Percentiles rank a stretch among this genome's conserved stretches.
These are phyloP conservation scores for Cenopis cana DNA, from an alignment of 2,888 invertebrate species.

Conservation along the genomic window DNA sequence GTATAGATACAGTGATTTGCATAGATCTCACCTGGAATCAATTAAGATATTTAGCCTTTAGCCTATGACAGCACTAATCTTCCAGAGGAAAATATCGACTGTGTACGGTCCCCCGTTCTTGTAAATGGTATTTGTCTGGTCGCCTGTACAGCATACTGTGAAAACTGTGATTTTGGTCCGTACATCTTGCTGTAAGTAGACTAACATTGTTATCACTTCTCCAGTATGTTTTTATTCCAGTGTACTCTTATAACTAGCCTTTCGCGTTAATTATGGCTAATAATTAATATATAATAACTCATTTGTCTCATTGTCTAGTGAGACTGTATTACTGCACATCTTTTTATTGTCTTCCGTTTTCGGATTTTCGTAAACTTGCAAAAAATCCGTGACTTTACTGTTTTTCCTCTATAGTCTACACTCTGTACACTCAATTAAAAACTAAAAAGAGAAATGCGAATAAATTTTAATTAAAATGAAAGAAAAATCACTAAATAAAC, in stretches of 20 bases:
- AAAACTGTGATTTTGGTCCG: not conserved
- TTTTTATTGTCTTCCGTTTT: not conserved
- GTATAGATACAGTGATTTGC: not conserved
- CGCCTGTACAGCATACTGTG: not conserved
- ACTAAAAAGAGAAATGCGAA: not conserved
- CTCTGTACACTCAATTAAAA: constrained; percentile 12
- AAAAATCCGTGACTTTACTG: not conserved
- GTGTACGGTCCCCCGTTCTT: no score
- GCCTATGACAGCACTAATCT: not conserved
- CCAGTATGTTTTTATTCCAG: constrained; percentile 33
- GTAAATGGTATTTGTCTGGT: not conserved
- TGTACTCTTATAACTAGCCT: constrained; percentile 21
- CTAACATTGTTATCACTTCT: constrained; percentile 24
- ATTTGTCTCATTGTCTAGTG: not conserved
- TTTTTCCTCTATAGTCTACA: not conserved
- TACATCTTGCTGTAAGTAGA: constrained; percentile 13
- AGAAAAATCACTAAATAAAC: not conserved
- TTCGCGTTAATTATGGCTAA: no score
- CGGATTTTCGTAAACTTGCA: not conserved
- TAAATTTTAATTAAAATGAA: not conserved
- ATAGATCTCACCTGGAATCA: not conserved
- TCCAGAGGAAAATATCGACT: not conserved
- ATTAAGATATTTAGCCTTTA: not conserved
- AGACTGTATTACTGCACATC: not conserved
- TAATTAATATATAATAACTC: constrained; percentile 16